These are phyloP conservation scores for Nixonia krombeini DNA, from an alignment of 1,140 invertebrate genomes.

Conservation along the genomic window DNA sequence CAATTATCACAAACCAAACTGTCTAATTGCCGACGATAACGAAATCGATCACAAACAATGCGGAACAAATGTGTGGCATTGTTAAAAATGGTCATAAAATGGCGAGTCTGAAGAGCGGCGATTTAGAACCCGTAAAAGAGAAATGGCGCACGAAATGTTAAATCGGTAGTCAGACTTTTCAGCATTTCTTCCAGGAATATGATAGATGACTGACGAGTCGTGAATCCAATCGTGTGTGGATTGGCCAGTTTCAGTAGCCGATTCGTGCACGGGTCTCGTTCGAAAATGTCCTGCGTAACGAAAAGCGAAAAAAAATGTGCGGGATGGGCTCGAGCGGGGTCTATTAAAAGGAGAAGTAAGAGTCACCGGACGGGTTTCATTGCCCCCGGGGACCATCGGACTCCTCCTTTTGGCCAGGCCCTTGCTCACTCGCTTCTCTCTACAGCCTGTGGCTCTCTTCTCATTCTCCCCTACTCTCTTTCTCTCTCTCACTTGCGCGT, in stretches of 20 bases:
- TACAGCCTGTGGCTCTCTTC: slow-evolving; percentile 18
- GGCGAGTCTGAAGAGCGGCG: too few relatives aligned
- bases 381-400: slow-evolving; percentile 43
- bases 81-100: too few relatives aligned
- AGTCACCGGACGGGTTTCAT: slow-evolving; percentile 46
- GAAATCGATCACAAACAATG: too few relatives aligned
- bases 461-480: slow-evolving; percentile 10
- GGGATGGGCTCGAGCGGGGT: slow-evolving; percentile 7
- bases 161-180: too few relatives aligned
- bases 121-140: too few relatives aligned
- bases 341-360: slow-evolving; percentile 40
- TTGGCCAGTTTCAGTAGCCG: slow-evolving; percentile 43
- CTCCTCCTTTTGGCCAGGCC: slow-evolving; percentile 43
- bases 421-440: slow-evolving; percentile 28
- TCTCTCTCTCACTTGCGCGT: too few relatives aligned
- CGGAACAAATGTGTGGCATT: too few relatives aligned
- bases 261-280: slow-evolving; percentile 20
- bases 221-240: too few relatives aligned
- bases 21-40: too few relatives aligned
- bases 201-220: too few relatives aligned
- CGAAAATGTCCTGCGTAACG: slow-evolving; percentile 39
- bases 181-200: too few relatives aligned
- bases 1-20: background rate
- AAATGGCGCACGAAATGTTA: too few relatives aligned
- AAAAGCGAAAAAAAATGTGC: slow-evolving; percentile 24